Percentiles rank a stretch among this genome's conserved stretches.
Evolutionary conservation across 2,888 invertebrate species (phyloP).

Genomic region (Nymphalis polychloros): DNA sequence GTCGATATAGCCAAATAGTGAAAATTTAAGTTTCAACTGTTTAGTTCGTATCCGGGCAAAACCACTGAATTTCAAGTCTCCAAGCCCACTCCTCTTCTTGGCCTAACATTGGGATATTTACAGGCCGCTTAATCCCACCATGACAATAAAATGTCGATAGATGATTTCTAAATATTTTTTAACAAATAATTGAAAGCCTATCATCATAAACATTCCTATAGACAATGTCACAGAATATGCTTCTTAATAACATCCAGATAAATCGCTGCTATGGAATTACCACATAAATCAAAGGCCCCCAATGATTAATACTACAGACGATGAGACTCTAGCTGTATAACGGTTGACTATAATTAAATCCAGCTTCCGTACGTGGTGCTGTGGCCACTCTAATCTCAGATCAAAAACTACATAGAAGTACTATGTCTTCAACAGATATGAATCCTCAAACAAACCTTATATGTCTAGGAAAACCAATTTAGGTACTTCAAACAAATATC

Average conservation of each 20-base stretch:
- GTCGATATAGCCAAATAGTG: no score
- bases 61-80: no score
- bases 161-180: slow-evolving; percentile 13
- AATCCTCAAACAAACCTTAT: neutral
- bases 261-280: slow-evolving; percentile 67
- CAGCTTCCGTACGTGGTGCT: slow-evolving; percentile 68
- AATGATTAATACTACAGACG: slow-evolving; percentile 73
- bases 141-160: neutral
- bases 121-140: neutral
- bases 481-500: neutral
- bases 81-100: no score
- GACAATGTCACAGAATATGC: slow-evolving; percentile 48
- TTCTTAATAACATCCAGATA: slow-evolving; percentile 64
- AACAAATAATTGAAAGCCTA: slow-evolving; percentile 15
- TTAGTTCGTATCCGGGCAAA: no score
- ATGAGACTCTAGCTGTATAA: slow-evolving; percentile 73
- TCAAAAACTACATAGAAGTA: slow-evolving; percentile 6
- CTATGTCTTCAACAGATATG: neutral
- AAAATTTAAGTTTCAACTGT: no score
- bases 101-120: no score
- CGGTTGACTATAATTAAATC: slow-evolving; percentile 76
- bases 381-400: slow-evolving; percentile 32
- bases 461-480: neutral
- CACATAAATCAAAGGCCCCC: slow-evolving; percentile 71
- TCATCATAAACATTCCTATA: slow-evolving; percentile 25